Evolutionary conservation across 2,797 vertebrate species (phyloP), one percentile per base, ranked within the genome.

Genomic region (Eleutherodactylus coqui): DNA sequence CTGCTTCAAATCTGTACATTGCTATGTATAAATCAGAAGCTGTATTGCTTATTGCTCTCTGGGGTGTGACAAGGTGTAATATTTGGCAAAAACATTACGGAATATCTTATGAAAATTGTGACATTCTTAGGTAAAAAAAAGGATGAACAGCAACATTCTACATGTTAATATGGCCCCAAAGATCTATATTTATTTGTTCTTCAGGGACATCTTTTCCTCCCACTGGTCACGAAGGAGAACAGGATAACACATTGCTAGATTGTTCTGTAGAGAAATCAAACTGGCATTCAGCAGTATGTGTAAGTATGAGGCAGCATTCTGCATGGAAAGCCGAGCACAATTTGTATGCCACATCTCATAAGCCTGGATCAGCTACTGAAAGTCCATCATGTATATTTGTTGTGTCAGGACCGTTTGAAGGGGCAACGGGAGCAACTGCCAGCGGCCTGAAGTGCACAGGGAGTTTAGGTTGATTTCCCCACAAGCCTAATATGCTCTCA

Each of bases 381-480:
- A 58, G 77, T 77, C 86, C 75, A 76, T 85, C 82, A 81, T 70
- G 70, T 84, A 64, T 55, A 87, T 85, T 70, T 29, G 70, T 85
- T 87, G 55, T 87, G 86, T 84, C 82, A 87, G 86, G 41, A 75
- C 69, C 45, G 41, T 84, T 85, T 69, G 58, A 87, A 84, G 77
- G 82, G 86, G 86, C 86, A 87, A 14, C 21, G 47, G 70, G 82
- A 80, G 82, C 82, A 87, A 85, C 29, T 76, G 70, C 86, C 70
- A 80, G 77, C 32, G 70, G 82, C 58, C 45, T 76, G 9, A 73
- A 84, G 53, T 38, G 43, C 62, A 38, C 27, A 41, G 67, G 36
- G 62, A 87, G 36, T 14, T 34, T 75, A 36, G 29, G 9, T 19
- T 64, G 67, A 69, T 75, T 55, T 87, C 45, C 17, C n/a, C 29